phyloP scores from a whole-genome alignment of 2,113 vertebrate species.

The Petaurus breviceps region DNA sequence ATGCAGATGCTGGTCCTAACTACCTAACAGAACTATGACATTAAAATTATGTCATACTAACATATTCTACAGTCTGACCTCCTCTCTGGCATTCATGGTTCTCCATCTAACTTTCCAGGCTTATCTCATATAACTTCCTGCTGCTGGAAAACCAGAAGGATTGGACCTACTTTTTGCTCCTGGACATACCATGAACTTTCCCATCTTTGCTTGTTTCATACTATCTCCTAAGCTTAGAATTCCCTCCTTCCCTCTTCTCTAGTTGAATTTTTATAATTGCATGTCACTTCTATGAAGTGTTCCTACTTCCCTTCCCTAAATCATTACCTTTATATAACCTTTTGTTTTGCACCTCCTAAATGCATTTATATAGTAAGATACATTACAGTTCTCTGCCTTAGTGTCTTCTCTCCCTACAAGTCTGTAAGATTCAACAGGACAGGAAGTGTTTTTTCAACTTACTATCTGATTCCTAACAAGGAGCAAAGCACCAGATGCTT shows the following conservation, averaged over 20 bases:
- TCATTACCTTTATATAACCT: background rate
- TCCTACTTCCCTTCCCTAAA: background rate
- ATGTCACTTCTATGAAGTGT: background rate
- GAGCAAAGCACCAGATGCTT: background rate
- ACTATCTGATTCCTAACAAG: background rate
- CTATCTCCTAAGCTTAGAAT: background rate
- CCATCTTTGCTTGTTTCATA: background rate
- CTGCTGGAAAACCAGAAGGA: background rate
- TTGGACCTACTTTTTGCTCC: background rate
- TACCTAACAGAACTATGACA: background rate
- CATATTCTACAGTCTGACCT: background rate
- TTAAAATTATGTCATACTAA: background rate
- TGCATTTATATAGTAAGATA: background rate
- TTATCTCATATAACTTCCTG: background rate
- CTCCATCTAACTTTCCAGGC: background rate
- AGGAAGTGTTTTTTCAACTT: background rate
- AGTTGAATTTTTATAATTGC: background rate
- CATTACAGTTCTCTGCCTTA: background rate
- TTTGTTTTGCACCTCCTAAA: background rate
- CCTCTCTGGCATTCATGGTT: background rate
- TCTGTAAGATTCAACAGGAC: background rate
- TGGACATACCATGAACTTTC: background rate
- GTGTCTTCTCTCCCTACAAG: background rate
- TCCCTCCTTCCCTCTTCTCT: background rate
- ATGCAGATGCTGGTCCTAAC: background rate